A percentile compares a stretch with the other conserved stretches of the same genome.
These are phyloP conservation scores for Coenobita brevimanus DNA, from an alignment of 1,140 invertebrate species.

Conservation along the genomic window DNA sequence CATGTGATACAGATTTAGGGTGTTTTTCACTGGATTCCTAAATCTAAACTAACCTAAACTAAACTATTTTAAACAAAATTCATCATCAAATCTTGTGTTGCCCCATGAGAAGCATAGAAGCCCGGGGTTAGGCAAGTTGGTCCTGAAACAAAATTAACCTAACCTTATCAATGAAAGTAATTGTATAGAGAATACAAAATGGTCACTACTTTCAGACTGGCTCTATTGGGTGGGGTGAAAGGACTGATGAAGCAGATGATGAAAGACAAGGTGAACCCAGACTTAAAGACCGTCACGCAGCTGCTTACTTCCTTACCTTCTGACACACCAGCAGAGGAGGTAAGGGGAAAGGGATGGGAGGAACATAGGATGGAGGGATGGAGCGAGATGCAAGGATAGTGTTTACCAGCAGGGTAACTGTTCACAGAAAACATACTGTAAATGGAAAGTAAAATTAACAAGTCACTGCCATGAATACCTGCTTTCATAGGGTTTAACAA, in stretches of 20 bases:
- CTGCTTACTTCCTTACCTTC: slow-evolving; percentile 83
- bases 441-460: background rate
- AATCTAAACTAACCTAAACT: too few species aligned
- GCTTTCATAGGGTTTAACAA: too few species aligned
- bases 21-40: too few species aligned
- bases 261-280: slow-evolving; percentile 79
- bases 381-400: background rate
- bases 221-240: slow-evolving; percentile 85
- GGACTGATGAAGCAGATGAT: slow-evolving; percentile 85
- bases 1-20: too few species aligned
- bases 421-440: background rate
- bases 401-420: background rate
- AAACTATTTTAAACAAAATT: too few species aligned
- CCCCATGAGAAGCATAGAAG: too few species aligned
- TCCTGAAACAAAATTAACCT: background rate
- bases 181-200: background rate
- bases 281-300: slow-evolving; percentile 86
- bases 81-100: too few species aligned
- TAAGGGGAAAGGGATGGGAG: slow-evolving; percentile 62
- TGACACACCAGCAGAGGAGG: slow-evolving; percentile 79
- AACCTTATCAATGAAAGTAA: background rate
- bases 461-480: too few species aligned
- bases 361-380: background rate
- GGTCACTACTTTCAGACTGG: slow-evolving; percentile 75
- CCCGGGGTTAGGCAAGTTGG: too few species aligned